Conservation (phyloP, 1,140 invertebrate genomes). For the Drosophila paulistorum region DNA sequence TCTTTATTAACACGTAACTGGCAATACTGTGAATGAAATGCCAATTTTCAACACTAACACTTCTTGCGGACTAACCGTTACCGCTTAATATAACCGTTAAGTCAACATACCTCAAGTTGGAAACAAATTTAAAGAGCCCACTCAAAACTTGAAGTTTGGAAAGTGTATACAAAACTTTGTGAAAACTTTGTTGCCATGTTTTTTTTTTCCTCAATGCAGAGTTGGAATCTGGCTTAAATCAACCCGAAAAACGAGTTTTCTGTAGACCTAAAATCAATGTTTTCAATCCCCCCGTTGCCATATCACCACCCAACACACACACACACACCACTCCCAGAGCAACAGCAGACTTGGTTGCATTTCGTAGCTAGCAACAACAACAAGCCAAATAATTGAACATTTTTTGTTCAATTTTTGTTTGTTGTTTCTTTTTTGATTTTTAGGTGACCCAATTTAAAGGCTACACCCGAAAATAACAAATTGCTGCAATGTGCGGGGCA, state of each 20-base stretch:
- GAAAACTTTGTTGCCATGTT: constrained; percentile 21
- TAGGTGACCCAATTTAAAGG: constrained; percentile 71
- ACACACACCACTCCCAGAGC: constrained; percentile 19
- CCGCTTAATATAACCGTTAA: not conserved
- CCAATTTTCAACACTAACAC: not conserved
- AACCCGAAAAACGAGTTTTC: constrained; percentile 61
- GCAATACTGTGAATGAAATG: not conserved
- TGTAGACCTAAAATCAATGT: constrained; percentile 62
- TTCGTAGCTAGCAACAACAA: constrained; percentile 36
- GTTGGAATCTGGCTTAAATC: constrained; percentile 59
- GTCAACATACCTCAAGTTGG: not conserved
- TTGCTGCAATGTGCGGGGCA: constrained; percentile 49
- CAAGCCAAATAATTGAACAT: constrained; percentile 64
- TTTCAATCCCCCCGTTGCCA: not conserved
- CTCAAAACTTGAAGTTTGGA: constrained; percentile 13
- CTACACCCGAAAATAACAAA: constrained; percentile 62
- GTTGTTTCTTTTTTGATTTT: constrained; percentile 25
- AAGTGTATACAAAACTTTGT: constrained; percentile 40
- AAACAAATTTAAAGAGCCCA: not conserved
- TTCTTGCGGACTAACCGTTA: too few species aligned
- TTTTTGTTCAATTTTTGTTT: constrained; percentile 2
- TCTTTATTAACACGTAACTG: not conserved
- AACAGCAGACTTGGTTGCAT: constrained; percentile 44
- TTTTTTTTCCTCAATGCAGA: not conserved
- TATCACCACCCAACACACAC: not conserved